Evolutionary conservation across 2,113 vertebrate species (phyloP).

Genomic region (Thunnus thynnus): DNA sequence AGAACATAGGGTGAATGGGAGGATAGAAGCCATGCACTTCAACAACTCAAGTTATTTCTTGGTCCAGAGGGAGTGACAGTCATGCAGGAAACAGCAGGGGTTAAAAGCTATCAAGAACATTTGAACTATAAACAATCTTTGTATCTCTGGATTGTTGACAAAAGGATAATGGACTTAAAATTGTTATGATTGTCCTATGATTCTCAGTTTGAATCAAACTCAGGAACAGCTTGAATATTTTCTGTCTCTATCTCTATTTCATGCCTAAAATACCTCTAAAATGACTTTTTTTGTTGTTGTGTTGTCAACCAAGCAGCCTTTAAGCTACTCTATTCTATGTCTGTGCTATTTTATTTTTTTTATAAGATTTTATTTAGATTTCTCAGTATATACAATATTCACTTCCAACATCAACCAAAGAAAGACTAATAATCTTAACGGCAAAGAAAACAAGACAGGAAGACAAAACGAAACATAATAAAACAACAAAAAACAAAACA

Average conservation of each 20-base stretch:
- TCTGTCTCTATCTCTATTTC: neutral
- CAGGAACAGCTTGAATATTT: conserved; percentile 4
- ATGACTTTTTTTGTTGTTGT: neutral
- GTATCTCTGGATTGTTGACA: neutral
- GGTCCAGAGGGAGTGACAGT: conserved; percentile 27
- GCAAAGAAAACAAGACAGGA: no score
- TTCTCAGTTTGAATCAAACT: neutral
- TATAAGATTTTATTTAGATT: no score
- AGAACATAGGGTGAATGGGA: conserved; percentile 15
- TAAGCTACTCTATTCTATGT: neutral
- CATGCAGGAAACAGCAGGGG: neutral
- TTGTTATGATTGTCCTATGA: neutral
- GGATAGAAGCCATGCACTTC: conserved; percentile 67
- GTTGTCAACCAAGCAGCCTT: conserved; percentile 8
- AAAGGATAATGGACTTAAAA: neutral
- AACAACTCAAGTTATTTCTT: conserved; percentile 84
- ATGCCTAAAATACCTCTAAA: conserved; percentile 44
- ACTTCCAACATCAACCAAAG: no score
- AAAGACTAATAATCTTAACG: no score
- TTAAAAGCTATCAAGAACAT: neutral
- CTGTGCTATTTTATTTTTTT: neutral
- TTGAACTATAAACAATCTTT: neutral
- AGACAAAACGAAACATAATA: no score
- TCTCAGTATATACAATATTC: no score
- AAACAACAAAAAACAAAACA: no score